Percentiles rank a stretch among this genome's conserved stretches.
Conservation (phyloP, 2,888 invertebrate species). For the Chromoteleia sp. region DNA sequence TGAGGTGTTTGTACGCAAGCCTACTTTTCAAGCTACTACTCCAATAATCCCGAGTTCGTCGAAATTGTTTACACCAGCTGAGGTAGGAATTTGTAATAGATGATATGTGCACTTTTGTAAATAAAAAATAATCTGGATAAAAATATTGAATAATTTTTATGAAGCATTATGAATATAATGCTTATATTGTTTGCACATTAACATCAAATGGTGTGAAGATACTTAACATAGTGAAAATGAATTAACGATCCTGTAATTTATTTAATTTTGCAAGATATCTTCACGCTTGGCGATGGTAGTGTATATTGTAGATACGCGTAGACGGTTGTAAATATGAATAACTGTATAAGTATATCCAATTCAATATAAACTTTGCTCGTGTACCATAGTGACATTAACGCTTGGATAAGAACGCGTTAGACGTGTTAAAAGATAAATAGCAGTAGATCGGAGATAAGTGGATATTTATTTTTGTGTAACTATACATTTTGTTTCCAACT, state of each 20-base stretch:
- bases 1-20: conserved; percentile 81
- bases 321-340: conserved; percentile 48
- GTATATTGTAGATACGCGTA: conserved; percentile 29
- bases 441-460: conserved; percentile 18
- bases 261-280: conserved; percentile 11
- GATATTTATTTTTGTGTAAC: conserved; percentile 16
- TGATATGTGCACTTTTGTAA: background rate
- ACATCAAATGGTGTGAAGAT: conserved; percentile 22
- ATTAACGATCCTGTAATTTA: conserved; percentile 15
- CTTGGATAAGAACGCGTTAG: conserved; percentile 41
- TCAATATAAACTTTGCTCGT: conserved; percentile 29
- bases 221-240: conserved; percentile 21
- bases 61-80: conserved; percentile 76
- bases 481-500: conserved; percentile 21
- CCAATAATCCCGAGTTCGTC: conserved; percentile 78
- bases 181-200: conserved; percentile 19
- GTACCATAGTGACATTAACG: conserved; percentile 52
- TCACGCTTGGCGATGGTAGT: conserved; percentile 10
- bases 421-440: conserved; percentile 30
- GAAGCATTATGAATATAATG: background rate
- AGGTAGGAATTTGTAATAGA: conserved; percentile 75
- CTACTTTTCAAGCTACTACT: conserved; percentile 78
- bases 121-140: background rate
- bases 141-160: background rate
- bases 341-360: conserved; percentile 22